Base-by-base conservation (phyloP, 2,888 invertebrate species). In the Zaprionus obscuricornis region DNA sequence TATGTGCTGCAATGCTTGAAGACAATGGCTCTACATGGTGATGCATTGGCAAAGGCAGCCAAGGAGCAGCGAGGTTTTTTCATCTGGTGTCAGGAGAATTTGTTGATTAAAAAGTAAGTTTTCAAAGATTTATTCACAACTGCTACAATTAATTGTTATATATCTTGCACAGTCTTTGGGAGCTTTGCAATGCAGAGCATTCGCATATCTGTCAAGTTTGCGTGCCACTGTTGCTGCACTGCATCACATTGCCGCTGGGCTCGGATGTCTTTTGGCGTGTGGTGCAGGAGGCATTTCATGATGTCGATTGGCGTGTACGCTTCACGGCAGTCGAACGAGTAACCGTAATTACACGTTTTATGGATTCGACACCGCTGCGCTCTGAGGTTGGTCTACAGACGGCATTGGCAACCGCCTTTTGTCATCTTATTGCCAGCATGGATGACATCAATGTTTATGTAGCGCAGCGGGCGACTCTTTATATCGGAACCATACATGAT, bases 161-260 rank as follows among this genome's bases (percentile, higher is more conserved):
- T n/a, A n/a, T n/a, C n/a, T n/a, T n/a, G n/a, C n/a, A n/a, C n/a
- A 98, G 98, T 86, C 91, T 98, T 40, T 99, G 98, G 98, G 95
- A 95, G 85, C 92, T 97, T 47, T 94, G 98, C 89, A 96, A 96
- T 88, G 96, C 97, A 0, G 96, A 96, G 67, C 95, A 97, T 90
- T 98, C 98, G 0, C 97, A 98, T 91, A 96, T 99, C 74, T 96
- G 98, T 74, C 96, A 97, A 88, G 95, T 97, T 67, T 94, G 95
- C 20, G 98, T 98, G 18, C 98, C 98, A 0, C 92, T 99, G 49
- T 91, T 99, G 66, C 92, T 99, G 56, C 98, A 99, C 91, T 98
- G 98, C 88, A 95, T 99, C 62, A 97, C 98, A 0, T 92, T 99
- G 64, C 96, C 98, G 0, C 94, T 96, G 54, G 99, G 99, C 1